Evolutionary conservation across 2,888 invertebrate genomes (phyloP), one percentile per base, ranked within the genome.

Genomic region (Zygaena filipendulae): DNA sequence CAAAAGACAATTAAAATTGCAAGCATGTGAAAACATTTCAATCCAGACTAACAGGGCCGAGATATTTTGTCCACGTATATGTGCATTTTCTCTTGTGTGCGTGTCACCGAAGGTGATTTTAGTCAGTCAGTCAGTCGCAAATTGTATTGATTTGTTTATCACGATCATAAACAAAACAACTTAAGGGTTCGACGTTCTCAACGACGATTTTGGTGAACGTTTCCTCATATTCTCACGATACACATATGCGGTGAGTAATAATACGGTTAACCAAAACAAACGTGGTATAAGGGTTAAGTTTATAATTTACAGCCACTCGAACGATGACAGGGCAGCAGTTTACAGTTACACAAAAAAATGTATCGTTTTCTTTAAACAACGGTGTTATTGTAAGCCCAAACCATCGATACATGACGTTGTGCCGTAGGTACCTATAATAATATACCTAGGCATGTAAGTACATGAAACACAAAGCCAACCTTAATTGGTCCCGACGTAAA

Each of bases 191-290:
- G 25, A 36, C 37, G 31, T 33, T 27, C 38, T 33, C 29, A 46
- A 47, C 47, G 49, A 52, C 46, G 47, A 43, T 42, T 40, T 40
- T 27, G 30, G 39, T 31, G 47, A 48, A 43, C 42, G 38, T 55
- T 79, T n/a, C n/a, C n/a, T n/a, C n/a, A n/a, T n/a, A n/a, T n/a
- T 77, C 77, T 70, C 77, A 77, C 74, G 75, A 50, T 50, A 49
- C 58, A 59, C 67, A 70, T 59, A 58, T 66, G 63, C 52, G 52
- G 45, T 54, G 52, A 54, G 40, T 28, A 55, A 49, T 49, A 38
- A 51, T 59, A 56, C 54, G 57, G 58, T 52, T 63, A 60, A 66
- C 62, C 56, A 60, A 71, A 75, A 74, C 71, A 77, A 71, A 66
- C 63, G 51, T 49, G 49, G 45, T 59, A n/a, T n/a, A 68, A 74